phyloP scores from a whole-genome alignment of 2,797 vertebrate species.

The Artibeus lituratus region DNA sequence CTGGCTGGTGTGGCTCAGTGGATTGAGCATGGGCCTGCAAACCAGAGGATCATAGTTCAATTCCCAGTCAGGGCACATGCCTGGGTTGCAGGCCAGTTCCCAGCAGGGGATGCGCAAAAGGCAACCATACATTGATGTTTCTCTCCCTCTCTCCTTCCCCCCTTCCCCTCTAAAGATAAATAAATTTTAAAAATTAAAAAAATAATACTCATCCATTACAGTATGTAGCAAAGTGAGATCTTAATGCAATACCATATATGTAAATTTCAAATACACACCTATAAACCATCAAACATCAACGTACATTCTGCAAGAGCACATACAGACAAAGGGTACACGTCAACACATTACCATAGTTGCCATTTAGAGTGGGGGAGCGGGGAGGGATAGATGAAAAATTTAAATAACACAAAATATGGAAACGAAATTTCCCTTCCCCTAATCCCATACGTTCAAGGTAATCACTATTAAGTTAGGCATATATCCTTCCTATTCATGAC shows the following conservation, averaged over 20 bases:
- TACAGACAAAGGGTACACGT: not conserved
- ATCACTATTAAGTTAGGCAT: not conserved
- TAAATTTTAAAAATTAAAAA: not conserved
- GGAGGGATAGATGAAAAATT: not conserved
- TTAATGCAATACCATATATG: not conserved
- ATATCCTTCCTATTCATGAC: not conserved
- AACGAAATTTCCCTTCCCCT: not conserved
- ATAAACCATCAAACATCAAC: not conserved
- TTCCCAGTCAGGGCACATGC: no score
- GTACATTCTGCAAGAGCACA: not conserved
- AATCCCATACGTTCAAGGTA: not conserved
- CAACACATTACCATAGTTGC: fast-evolving
- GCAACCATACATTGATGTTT: no score
- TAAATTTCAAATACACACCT: not conserved
- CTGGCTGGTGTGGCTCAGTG: no score
- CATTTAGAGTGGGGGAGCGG: not conserved
- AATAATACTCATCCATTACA: not conserved
- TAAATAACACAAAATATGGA: not conserved
- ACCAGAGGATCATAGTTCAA: no score
- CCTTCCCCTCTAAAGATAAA: no score
- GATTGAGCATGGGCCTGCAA: no score
- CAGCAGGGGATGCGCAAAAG: no score
- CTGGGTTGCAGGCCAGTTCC: no score
- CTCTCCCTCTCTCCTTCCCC: no score
- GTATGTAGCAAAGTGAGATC: not conserved